phyloP scores from a whole-genome alignment of 2,797 vertebrate species.

The Buceros bicornis region DNA sequence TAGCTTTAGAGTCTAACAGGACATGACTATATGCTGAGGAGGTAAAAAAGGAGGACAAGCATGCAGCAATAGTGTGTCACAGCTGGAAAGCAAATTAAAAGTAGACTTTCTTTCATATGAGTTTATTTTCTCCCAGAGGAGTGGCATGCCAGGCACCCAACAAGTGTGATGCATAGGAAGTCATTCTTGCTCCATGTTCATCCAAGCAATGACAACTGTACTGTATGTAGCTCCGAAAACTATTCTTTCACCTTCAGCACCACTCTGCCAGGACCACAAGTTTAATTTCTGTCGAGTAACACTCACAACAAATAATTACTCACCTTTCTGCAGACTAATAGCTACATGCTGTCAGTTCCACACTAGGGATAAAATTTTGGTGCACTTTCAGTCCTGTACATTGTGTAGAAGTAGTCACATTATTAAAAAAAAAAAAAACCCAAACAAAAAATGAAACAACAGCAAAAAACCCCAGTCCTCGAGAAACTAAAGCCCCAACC shows the following conservation, averaged over 20 bases:
- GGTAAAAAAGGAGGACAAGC: background rate
- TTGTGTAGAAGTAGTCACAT: background rate
- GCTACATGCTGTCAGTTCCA: background rate
- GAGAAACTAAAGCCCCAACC: background rate
- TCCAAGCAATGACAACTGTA: background rate
- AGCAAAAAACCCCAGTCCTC: accelerated
- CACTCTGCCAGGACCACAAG: background rate
- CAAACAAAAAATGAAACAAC: background rate
- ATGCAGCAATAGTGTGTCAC: accelerated
- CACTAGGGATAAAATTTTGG: background rate
- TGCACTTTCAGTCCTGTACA: background rate
- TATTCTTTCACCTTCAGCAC: background rate
- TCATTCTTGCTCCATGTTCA: background rate
- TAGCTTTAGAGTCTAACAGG: background rate
- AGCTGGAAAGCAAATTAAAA: background rate
- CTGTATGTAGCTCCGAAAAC: accelerated
- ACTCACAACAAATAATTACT: background rate
- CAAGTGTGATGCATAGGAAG: background rate
- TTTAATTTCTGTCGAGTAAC: background rate
- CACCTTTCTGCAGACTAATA: background rate
- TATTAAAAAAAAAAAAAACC: background rate
- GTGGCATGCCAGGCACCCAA: background rate
- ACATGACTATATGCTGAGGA: background rate
- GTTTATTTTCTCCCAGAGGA: background rate
- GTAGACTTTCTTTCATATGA: background rate